Evolutionary conservation across 2,113 vertebrate species (phyloP).

Genomic region (Eolophus roseicapilla): DNA sequence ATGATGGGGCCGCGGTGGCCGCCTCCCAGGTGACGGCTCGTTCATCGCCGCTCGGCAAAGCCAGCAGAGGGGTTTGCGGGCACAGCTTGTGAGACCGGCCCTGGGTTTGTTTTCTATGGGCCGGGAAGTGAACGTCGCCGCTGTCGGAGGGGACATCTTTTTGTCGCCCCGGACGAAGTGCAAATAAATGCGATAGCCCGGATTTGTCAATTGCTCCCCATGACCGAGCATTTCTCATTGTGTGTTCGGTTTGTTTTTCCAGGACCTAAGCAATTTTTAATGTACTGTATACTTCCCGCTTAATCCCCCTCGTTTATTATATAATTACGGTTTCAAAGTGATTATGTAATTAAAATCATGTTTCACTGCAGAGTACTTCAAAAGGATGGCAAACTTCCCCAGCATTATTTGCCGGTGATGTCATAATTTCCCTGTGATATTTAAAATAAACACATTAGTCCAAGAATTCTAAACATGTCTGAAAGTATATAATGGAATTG

Average conservation of each 20-base stretch:
- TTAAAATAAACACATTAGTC: slow-evolving; percentile 98
- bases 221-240: slow-evolving; percentile 55
- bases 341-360: slow-evolving; percentile 92
- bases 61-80: not conserved
- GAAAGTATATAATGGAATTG: slow-evolving; percentile 82
- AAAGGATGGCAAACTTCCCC: slow-evolving; percentile 76
- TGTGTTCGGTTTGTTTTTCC: slow-evolving; percentile 82
- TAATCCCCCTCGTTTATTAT: slow-evolving; percentile 88
- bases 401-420: slow-evolving; percentile 88
- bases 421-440: slow-evolving; percentile 93
- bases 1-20: not conserved
- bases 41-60: not conserved
- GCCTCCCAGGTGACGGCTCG: not conserved
- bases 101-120: not conserved
- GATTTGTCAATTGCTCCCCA: not conserved
- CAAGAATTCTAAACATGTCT: slow-evolving; percentile 93
- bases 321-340: slow-evolving; percentile 91
- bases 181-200: not conserved
- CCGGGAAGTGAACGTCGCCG: not conserved
- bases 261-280: slow-evolving; percentile 80
- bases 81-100: not conserved
- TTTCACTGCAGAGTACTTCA: slow-evolving; percentile 84
- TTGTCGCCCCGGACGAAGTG: not conserved
- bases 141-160: not conserved
- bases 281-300: slow-evolving; percentile 84